These are phyloP conservation scores for Melikaiella ostensackeni DNA, from an alignment of 2,888 invertebrate species.

Conservation along the genomic window DNA sequence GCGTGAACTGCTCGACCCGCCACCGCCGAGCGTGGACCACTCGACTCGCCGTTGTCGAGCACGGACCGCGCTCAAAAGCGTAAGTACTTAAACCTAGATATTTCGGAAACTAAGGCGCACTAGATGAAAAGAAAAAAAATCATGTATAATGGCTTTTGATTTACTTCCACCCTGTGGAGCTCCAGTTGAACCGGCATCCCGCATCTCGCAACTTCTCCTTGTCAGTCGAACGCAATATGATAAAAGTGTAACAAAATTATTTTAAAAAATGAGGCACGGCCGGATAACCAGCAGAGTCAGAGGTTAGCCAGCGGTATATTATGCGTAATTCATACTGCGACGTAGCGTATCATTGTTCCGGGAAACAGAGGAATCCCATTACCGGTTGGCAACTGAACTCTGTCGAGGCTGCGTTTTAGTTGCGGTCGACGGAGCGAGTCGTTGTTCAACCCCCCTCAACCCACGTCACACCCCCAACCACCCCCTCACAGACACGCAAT, in stretches of 20 bases:
- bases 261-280: not conserved
- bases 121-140: too few relatives aligned
- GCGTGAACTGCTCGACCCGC: too few relatives aligned
- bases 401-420: slow-evolving; percentile 69
- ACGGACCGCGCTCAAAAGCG: too few relatives aligned
- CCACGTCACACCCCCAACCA: slow-evolving; percentile 38
- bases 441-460: slow-evolving; percentile 55
- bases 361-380: slow-evolving; percentile 75
- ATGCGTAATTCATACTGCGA: slow-evolving; percentile 74
- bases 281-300: slow-evolving; percentile 35
- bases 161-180: too few relatives aligned
- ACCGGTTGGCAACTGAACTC: slow-evolving; percentile 73
- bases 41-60: too few relatives aligned
- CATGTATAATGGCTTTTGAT: too few relatives aligned
- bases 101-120: too few relatives aligned
- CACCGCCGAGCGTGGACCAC: too few relatives aligned
- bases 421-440: slow-evolving; percentile 70
- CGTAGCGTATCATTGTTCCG: slow-evolving; percentile 73
- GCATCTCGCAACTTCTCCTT: too few relatives aligned
- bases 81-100: too few relatives aligned
- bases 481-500: slow-evolving; percentile 40
- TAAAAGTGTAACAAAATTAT: not conserved
- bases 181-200: too few relatives aligned
- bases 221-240: too few relatives aligned
- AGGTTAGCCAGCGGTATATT: slow-evolving; percentile 56